Evolutionary conservation across 1,140 invertebrate genomes (phyloP).

Genomic region (Zophobas atratus): DNA sequence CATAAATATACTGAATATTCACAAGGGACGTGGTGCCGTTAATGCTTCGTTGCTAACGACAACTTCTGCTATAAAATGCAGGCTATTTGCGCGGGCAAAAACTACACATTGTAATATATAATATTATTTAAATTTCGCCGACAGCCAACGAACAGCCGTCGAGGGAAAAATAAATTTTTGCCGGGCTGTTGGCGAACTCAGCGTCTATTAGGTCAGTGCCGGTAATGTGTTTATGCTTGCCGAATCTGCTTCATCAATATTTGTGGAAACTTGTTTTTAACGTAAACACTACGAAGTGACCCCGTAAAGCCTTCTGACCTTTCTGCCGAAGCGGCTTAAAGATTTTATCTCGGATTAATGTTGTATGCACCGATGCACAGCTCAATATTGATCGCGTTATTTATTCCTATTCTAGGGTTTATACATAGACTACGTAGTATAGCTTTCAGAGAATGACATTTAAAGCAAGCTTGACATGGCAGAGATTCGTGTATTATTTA

Average conservation of each 20-base stretch:
- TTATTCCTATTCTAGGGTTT: conserved; percentile 13
- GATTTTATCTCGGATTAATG: conserved; percentile 42
- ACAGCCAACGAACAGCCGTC: not conserved
- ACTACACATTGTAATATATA: conserved; percentile 37
- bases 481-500: no score
- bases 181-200: conserved; percentile 5
- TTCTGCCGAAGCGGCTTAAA: conserved; percentile 23
- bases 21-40: conserved; percentile 40
- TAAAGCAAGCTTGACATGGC: not conserved
- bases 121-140: conserved; percentile 25
- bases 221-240: conserved; percentile 18
- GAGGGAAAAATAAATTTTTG: conserved; percentile 29
- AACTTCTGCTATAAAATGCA: conserved; percentile 41
- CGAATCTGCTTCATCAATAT: conserved; percentile 8
- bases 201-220: not conserved
- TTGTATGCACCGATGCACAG: conserved; percentile 37
- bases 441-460: not conserved
- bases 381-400: conserved; percentile 32
- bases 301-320: conserved; percentile 19
- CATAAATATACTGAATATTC: conserved; percentile 54
- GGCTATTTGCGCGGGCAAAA: conserved; percentile 16
- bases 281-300: not conserved
- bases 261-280: not conserved
- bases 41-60: conserved; percentile 35
- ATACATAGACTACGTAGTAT: not conserved